Percentiles rank a stretch among this genome's conserved stretches.
Conservation (phyloP, 2,888 invertebrate genomes). For the Ephialtes manifestator region DNA sequence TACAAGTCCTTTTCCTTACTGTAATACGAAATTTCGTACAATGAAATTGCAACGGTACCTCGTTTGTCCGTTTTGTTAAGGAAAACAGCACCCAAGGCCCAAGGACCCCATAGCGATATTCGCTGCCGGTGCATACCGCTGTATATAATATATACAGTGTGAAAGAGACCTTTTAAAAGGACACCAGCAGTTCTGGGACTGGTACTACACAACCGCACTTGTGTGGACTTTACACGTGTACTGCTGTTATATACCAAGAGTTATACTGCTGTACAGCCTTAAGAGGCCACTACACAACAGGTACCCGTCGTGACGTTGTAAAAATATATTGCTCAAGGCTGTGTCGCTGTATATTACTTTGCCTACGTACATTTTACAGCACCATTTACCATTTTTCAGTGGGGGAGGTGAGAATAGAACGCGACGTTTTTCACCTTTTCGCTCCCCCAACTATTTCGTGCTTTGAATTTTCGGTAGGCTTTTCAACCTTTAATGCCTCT, state of each 20-base stretch:
- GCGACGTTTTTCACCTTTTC: constrained; percentile 28
- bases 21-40: constrained; percentile 32
- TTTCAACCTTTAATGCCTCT: not conserved
- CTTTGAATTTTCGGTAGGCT: constrained; percentile 19
- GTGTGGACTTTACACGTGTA: constrained; percentile 53
- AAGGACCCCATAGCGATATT: constrained; percentile 33
- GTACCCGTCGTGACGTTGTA: constrained; percentile 59
- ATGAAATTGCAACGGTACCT: constrained; percentile 48
- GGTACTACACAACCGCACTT: constrained; percentile 67
- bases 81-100: constrained; percentile 23
- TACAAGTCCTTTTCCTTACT: not conserved
- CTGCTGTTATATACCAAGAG: not conserved
- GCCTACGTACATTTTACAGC: not conserved
- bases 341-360: not conserved
- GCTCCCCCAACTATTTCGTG: not conserved
- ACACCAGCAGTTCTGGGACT: constrained; percentile 65
- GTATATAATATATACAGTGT: constrained; percentile 14
- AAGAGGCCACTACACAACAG: constrained; percentile 60
- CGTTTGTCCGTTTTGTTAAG: constrained; percentile 62
- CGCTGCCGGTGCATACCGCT: constrained; percentile 20
- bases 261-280: constrained; percentile 31
- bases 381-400: constrained; percentile 21
- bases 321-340: constrained; percentile 59
- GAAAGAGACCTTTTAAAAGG: constrained; percentile 49
- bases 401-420: constrained; percentile 59